Evolutionary conservation across 2,797 vertebrate species (phyloP), one percentile per base, ranked within the genome.

Genomic region (Nasua narica): DNA sequence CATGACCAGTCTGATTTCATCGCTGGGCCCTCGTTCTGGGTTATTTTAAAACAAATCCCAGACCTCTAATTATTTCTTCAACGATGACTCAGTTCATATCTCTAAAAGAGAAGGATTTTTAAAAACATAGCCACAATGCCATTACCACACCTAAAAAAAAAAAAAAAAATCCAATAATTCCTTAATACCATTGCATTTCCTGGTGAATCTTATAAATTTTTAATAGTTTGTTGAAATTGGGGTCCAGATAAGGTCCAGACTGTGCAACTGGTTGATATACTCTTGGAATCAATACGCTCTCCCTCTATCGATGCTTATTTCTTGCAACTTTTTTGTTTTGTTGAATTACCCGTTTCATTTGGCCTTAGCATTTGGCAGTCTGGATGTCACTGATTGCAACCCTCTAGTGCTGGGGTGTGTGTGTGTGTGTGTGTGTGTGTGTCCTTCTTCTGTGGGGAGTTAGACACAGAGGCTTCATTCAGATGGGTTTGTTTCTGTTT

Each of bases 41-140:
- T 74, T 82, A 70, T 48, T 52, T 69, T 74, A 79, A 91, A 54
- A 32, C 16, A 84, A 74, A 74, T 67, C 46, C 5, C 32, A 87
- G 40, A 29, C 16, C 43, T 85, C 16, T 5, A 21, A 14, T 62
- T 23, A 52, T 81, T 94, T 87, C 21, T 48, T 81, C 21, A n/a
- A 7, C 35, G 40, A 43, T 8, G 29, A 74, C 32, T 79, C 72
- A 69, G 43, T 8, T 60, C 11, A 4, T 54, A 56, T 48, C n/a
- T 69, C n/a, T 76, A 69, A 69, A 88, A 67, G 14, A 60, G n/a
- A 56, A 84, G 29, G 37, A 86, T 35, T 89, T 94, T 48, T 88
- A 10, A 92, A 94, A 32, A 56, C 32, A 29, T 14, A 67, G n/a
- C 72, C 48, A 74, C 13, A 40, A 76, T 58, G 85, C 15, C 9